Evolutionary conservation across 1,140 invertebrate species (phyloP).

Genomic region (Stenopsyche tienmushanensis): DNA sequence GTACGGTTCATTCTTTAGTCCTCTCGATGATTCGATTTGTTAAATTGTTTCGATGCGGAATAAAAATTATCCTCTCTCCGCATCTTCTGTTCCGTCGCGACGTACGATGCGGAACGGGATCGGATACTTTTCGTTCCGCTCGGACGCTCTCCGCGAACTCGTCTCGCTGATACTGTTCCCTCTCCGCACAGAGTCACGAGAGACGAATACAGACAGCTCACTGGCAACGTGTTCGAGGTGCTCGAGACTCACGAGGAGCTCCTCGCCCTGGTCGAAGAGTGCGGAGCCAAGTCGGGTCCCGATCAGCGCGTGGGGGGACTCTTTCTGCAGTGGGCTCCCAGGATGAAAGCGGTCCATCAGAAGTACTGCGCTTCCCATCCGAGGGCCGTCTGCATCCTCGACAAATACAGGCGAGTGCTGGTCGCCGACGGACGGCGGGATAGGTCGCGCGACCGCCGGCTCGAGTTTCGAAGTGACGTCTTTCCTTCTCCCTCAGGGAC

Average conservation of each 20-base stretch:
- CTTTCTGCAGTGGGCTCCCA: conserved; percentile 84
- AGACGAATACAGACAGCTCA: conserved; percentile 82
- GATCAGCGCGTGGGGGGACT: conserved; percentile 89
- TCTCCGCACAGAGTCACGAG: conserved; percentile 66
- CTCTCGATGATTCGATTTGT: neutral
- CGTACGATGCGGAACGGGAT: too few species aligned
- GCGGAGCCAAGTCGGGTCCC: conserved; percentile 63
- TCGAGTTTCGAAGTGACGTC: conserved; percentile 3
- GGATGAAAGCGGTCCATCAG: conserved; percentile 83
- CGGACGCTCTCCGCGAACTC: neutral
- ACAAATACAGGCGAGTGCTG: conserved; percentile 78
- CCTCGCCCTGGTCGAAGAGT: conserved; percentile 74
- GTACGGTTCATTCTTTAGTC: conserved; percentile 46
- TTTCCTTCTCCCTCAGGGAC: conserved; percentile 62
- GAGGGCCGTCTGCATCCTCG: conserved; percentile 85
- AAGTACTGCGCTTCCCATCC: conserved; percentile 92
- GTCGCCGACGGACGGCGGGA: neutral
- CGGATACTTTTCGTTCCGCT: too few species aligned
- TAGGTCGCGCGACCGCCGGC: neutral
- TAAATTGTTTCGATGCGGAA: neutral
- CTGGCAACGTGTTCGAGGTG: conserved; percentile 87
- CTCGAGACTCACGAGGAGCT: conserved; percentile 80
- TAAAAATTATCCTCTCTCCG: too few species aligned
- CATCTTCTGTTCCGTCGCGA: too few species aligned
- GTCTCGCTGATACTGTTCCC: conserved; percentile 40